Evolutionary conservation across 2,888 invertebrate species (phyloP), one percentile per base, ranked within the genome.

Genomic region (Melanostoma mellinum): DNA sequence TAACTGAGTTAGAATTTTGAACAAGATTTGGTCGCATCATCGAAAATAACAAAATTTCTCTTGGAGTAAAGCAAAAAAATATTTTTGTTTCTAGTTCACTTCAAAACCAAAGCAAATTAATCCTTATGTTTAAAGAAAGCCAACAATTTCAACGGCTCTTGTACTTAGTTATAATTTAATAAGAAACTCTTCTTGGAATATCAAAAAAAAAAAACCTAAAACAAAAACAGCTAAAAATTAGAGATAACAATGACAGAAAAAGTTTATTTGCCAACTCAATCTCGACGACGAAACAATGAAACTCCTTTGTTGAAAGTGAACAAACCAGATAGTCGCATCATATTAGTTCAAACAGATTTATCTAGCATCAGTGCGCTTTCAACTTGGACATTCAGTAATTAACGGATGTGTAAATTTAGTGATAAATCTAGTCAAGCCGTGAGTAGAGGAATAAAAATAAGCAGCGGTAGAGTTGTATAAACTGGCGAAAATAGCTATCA

Each of bases 231-330:
- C 46, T 48, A 68, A 71, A 60, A 50, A 42, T 8, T 4, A 38
- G 2, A 78, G 82, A 78, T 82, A 69, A 74, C 48, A 52, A 61
- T 82, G 82, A 52, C 68, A 69, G 30, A 50, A 63, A 61, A 68
- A 69, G 68, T 52, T 65, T 82, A 82, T 82, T 82, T 82, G 53
- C 78, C 50, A 82, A 82, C 46, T 71, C 63, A 58, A 81, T 76
- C 82, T 72, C 58, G 6, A 63, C 48, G 6, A 63, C 48, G 63
- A 78, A 74, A 73, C 58, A 65, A 69, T 73, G 80, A 72, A 82
- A 61, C 61, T 67, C 50, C 56, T 52, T 36, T 63, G 73, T 69
- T 65, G 36, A 36, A 44, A 78, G 61, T 69, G 68, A 82, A 78
- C 48, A 82, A 35, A 48, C 52, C 32, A 69, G 77, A 78, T 72